phyloP scores from a whole-genome alignment of 2,888 invertebrate species.

The Diarsia dahlii region DNA sequence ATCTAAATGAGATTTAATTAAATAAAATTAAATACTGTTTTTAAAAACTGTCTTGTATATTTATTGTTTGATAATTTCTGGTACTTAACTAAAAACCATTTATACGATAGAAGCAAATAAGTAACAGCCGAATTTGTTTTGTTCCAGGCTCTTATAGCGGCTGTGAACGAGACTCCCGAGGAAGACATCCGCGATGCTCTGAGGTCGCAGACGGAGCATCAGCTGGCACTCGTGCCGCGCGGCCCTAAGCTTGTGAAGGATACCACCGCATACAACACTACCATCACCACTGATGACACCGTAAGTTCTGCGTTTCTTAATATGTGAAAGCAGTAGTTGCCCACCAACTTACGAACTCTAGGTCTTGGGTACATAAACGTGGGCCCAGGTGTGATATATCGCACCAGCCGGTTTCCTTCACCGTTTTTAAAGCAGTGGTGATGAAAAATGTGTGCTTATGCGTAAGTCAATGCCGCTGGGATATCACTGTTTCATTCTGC shows the following conservation, averaged over 20 bases:
- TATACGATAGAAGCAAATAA: not conserved
- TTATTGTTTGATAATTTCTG: not conserved
- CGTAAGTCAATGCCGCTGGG: not conserved
- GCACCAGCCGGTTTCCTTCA: not conserved
- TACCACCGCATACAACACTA: conserved; percentile 94
- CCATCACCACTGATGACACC: conserved; percentile 96
- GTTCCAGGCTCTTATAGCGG: conserved; percentile 94
- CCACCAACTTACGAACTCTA: not conserved
- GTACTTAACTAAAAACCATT: not conserved
- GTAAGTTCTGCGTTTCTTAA: conserved; percentile 71
- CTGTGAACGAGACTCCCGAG: conserved; percentile 90
- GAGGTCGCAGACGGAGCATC: conserved; percentile 91
- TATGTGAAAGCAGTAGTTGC: not conserved
- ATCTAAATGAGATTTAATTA: not conserved
- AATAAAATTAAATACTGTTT: not conserved
- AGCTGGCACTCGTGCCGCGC: conserved; percentile 91
- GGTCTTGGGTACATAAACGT: not conserved
- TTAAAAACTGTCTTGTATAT: not conserved
- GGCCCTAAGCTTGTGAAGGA: conserved; percentile 94
- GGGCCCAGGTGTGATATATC: not conserved
- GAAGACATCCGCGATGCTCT: conserved; percentile 94
- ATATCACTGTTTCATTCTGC: not conserved
- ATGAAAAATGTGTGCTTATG: too few species aligned
- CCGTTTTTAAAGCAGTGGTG: not conserved
- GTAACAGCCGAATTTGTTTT: conserved; percentile 64